A percentile compares a stretch with the other conserved stretches of the same genome.
phyloP scores from a whole-genome alignment of 2,888 invertebrate species.

The Molanna angustata region DNA sequence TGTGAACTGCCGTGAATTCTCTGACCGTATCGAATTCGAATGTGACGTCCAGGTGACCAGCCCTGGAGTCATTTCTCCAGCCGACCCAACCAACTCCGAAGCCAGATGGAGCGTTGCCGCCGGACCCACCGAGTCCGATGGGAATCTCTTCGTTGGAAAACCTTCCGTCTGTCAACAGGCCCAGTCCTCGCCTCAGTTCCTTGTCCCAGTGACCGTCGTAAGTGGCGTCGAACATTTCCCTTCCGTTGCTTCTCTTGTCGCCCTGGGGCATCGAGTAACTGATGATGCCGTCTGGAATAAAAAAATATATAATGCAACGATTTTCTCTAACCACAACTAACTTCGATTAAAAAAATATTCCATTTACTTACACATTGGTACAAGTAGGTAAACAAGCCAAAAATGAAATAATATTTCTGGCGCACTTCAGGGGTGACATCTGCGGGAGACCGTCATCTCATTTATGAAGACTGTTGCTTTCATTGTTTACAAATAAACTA shows the following conservation, averaged over 20 bases:
- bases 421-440: too few species aligned
- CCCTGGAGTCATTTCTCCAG: conserved; percentile 71
- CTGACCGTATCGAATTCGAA: conserved; percentile 79
- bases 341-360: too few species aligned
- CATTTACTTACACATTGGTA: too few species aligned
- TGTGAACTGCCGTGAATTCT: conserved; percentile 70
- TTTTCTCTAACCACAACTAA: too few species aligned
- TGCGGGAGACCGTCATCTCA: too few species aligned
- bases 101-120: not conserved
- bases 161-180: conserved; percentile 77
- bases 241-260: conserved; percentile 72
- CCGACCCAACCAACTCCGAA: conserved; percentile 70
- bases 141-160: conserved; percentile 8
- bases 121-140: not conserved
- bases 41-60: conserved; percentile 64
- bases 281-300: conserved; percentile 67
- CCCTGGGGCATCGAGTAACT: conserved; percentile 89
- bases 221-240: conserved; percentile 79
- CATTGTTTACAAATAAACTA: too few species aligned
- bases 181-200: conserved; percentile 73
- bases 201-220: conserved; percentile 85
- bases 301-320: too few species aligned
- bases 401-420: too few species aligned
- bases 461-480: too few species aligned
- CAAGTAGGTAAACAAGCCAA: too few species aligned